Percentiles rank a stretch among this genome's conserved stretches.
Conservation (phyloP, 2,888 invertebrate species). For the Noctua pronuba region DNA sequence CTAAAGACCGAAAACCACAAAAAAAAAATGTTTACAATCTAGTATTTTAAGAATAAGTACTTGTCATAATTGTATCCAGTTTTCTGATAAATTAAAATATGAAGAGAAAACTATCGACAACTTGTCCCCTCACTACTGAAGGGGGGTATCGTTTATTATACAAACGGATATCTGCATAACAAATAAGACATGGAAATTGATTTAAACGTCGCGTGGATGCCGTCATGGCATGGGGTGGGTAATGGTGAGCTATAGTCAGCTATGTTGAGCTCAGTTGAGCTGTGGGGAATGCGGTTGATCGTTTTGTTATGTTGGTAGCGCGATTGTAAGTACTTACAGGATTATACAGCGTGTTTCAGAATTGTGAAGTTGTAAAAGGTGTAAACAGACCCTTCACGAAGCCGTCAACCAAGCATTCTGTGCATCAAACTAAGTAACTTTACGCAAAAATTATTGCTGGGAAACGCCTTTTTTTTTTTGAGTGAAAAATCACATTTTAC, state of each 20-base stretch:
- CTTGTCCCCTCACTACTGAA: constrained; percentile 62
- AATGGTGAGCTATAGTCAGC: constrained; percentile 37
- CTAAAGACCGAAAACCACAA: too few species aligned
- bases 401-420: too few species aligned
- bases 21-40: background rate
- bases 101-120: constrained; percentile 30
- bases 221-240: constrained; percentile 38
- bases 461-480: too few species aligned
- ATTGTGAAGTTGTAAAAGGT: background rate
- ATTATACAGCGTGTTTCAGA: background rate
- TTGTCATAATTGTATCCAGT: background rate
- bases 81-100: background rate
- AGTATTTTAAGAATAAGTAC: background rate
- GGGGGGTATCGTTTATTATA: constrained; percentile 59
- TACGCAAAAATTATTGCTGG: too few species aligned
- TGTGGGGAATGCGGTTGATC: constrained; percentile 21
- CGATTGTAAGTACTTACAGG: constrained; percentile 16
- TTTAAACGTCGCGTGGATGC: constrained; percentile 81
- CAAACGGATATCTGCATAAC: constrained; percentile 81
- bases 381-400: too few species aligned
- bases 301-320: constrained; percentile 23
- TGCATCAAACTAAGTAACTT: too few species aligned
- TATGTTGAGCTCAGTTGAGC: constrained; percentile 17
- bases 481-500: too few species aligned
- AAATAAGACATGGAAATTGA: constrained; percentile 84